phyloP scores from a whole-genome alignment of 37 sponge, comb jelly and placozoan species.

The Halichondria panicea region DNA sequence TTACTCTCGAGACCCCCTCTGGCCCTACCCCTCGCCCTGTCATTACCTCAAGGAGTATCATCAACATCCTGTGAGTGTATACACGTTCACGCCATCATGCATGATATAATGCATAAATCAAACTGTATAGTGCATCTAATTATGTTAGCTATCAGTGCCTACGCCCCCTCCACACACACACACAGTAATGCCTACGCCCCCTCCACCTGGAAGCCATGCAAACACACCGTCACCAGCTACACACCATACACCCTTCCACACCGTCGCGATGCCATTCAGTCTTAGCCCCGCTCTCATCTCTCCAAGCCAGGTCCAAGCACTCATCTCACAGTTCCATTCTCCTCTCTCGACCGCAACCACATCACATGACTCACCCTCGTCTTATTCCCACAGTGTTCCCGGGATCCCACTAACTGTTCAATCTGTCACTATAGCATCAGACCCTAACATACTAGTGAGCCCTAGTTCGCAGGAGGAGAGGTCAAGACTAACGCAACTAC shows the following conservation, averaged over 20 bases:
- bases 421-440: too few relatives aligned
- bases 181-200: neutral
- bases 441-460: too few relatives aligned
- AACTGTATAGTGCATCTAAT: too few relatives aligned
- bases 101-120: too few relatives aligned
- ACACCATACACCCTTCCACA: neutral
- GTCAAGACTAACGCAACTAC: too few relatives aligned
- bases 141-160: too few relatives aligned
- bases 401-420: too few relatives aligned
- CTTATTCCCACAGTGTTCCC: too few relatives aligned
- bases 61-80: neutral
- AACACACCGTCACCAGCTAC: neutral
- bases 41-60: neutral
- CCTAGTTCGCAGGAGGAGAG: too few relatives aligned
- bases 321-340: constrained; percentile 8
- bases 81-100: neutral
- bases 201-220: neutral
- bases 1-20: neutral
- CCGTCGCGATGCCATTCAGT: neutral
- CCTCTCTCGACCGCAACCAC: neutral
- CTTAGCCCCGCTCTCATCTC: neutral
- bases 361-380: too few relatives aligned
- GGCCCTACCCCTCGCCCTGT: constrained; percentile 1
- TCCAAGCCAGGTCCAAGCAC: neutral
- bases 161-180: neutral